Evolutionary conservation across 64 coral and sea anemone genomes (phyloP), one percentile per base, ranked within the genome.

Genomic region (Montipora capricornis): DNA sequence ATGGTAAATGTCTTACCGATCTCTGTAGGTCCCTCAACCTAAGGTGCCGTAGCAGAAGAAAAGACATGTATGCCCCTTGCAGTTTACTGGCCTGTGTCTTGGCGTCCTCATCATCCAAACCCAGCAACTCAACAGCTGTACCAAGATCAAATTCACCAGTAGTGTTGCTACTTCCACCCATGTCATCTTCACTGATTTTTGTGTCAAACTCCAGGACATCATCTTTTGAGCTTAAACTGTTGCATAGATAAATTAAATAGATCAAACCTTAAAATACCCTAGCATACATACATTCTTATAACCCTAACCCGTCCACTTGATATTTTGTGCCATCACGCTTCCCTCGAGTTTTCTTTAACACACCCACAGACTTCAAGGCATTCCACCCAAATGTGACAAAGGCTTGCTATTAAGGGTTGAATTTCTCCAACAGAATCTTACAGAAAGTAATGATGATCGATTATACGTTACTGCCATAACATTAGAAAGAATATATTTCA

Each of bases 61-160:
- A 98, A 10, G 97, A 95, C 94, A 98, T 98, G 64, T 98, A 98
- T 7, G 97, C 92, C 20, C 97, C 97, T 87, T 98, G 97, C 80
- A 95, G 66, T 22, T 79, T 83, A 50, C 87, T 94, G 29, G 84
- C 89, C 61, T 94, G 82, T 7, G 94, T 88, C 50, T 91, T 95
- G 3, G 96, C 94, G 8, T 95, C 91, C 19, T 98, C 94, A 22
- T 98, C 96, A 44, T 98, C 96, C 50, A 98, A 64, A 6, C 96
- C 96, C 20, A 98, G 68, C 69, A 98, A 70, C 68, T 98, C 96
- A 4, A 98, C 96, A 20, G 96, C 96, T 16, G 94, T 89, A 3
- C 94, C 96, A 3, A 98, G 73, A 82, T 98, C 94, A 93, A 95
- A 95, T 47, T 95, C 96, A 12, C 96, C 88, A 20, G 60, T 69